Evolutionary conservation across 35 echinoderm and acorn worm species (phyloP), one percentile per base, ranked within the genome.

Genomic region (Strongylocentrotus purpuratus): DNA sequence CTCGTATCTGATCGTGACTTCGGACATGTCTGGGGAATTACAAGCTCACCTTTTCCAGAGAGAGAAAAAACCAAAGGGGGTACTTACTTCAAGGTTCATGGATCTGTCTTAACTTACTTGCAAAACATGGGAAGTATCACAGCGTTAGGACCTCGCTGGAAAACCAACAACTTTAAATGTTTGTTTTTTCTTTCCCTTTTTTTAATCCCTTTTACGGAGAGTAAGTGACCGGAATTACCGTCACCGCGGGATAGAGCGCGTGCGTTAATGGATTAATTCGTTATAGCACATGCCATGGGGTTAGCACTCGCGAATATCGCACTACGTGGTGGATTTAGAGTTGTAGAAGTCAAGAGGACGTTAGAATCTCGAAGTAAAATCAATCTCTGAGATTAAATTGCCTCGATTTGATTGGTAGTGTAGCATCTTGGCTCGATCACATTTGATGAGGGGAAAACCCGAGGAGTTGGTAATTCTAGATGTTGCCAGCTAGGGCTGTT

Each of bases 221-320:
- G 87, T 89, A 46, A 89, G 45, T 89, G 87, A 89, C 87, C 87
- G 87, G 87, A 89, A 89, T 89, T 89, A 89, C 33, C 7, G 20
- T 31, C 87, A 89, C 87, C 87, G 87, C 87, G 45, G 87, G 87
- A 89, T 17, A 89, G 87, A 89, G 33, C 45, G 87, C 20, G 87
- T 31, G 87, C 87, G 87, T 89, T 89, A 89, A 89, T 89, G 87
- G 87, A 89, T 89, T 89, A 89, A 89, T 89, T 89, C 87, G 33
- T 89, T 46, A 28, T 78, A 89, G 15, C 87, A 89, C 87, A 89
- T 33, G 87, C 87, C 87, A 46, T 45, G 33, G 87, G 87, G 87
- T 33, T 46, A 88, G 87, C 87, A 88, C 87, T 46, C 87, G 45
- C 87, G 31, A 89, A 41, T 13, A 18, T 89, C 0, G 20, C 4